These are phyloP conservation scores for Tortrix viridana DNA, from an alignment of 2,888 invertebrate species.

Conservation along the genomic window DNA sequence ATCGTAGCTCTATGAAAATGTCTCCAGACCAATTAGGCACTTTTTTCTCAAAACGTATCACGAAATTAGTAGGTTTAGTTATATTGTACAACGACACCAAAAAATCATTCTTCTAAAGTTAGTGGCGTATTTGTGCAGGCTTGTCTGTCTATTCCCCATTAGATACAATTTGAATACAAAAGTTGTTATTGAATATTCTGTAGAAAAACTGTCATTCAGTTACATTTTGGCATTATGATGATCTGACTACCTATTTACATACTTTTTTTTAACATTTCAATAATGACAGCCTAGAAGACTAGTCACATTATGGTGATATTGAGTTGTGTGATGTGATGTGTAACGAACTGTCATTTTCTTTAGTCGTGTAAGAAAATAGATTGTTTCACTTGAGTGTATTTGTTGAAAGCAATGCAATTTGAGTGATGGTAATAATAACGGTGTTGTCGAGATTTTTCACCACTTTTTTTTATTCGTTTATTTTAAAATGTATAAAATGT, in stretches of 20 bases:
- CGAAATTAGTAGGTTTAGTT: slow-evolving; percentile 66
- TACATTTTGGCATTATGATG: slow-evolving; percentile 4
- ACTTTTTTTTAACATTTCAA: slow-evolving; percentile 35
- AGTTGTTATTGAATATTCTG: slow-evolving; percentile 18
- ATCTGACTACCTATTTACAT: slow-evolving; percentile 20
- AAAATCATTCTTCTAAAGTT: slow-evolving; percentile 46
- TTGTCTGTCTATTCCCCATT: slow-evolving; percentile 15
- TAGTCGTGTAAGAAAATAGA: slow-evolving; percentile 37
- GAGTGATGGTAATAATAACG: slow-evolving; percentile 24
- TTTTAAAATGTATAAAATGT: slow-evolving; percentile 25
- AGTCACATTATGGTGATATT: slow-evolving; percentile 45
- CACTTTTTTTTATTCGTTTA: slow-evolving; percentile 31
- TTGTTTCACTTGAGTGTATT: slow-evolving; percentile 31
- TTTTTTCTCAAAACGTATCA: slow-evolving; percentile 58
- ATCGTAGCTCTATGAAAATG: slow-evolving; percentile 92
- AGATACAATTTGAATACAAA: slow-evolving; percentile 21
- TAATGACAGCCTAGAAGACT: slow-evolving; percentile 44
- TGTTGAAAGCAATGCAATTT: slow-evolving; percentile 26
- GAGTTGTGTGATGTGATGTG: slow-evolving; percentile 39
- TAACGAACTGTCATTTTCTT: slow-evolving; percentile 40
- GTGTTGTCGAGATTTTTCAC: slow-evolving; percentile 36
- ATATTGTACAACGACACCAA: slow-evolving; percentile 70
- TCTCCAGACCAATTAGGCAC: slow-evolving; percentile 68
- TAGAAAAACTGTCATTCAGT: slow-evolving; percentile 8
- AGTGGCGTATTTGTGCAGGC: slow-evolving; percentile 31